Evolutionary conservation across 2,888 invertebrate species (phyloP), one percentile per base, ranked within the genome.

Genomic region (Aphrophora alni): DNA sequence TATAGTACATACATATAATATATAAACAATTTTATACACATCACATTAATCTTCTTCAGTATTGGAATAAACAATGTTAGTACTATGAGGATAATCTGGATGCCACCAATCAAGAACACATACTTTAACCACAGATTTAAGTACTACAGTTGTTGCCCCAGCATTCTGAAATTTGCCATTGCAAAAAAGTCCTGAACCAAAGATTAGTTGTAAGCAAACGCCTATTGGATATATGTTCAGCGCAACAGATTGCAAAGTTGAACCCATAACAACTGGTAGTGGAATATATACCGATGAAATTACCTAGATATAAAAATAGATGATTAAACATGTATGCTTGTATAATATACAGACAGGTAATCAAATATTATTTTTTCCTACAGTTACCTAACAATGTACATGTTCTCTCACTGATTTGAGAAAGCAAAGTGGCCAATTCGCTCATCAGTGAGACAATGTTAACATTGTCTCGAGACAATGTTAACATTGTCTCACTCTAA

Each of bases 71-170:
- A 59, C 7, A n/a, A 38, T 70, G 14, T 76, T 17, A 28, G 72
- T 68, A 77, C 79, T 80, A 84, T 89, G 88, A 8, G 90, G 90
- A 87, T 91, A 91, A 74, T 86, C 86, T 10, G 91, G 92, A 87
- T 93, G 91, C 94, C 94, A 93, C 93, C 93, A 94, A 84, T 93
- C 92, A 73, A 92, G 85, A 1, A 93, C 90, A 84, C 89, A 89
- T 24, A 89, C 89, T 85, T 89, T 90, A 71, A 89, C 87, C 44
- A 92, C 91, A 26, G 89, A 89, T 81, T 90, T 89, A 79, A 92
- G 88, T 59, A 90, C 87, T 12, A 91, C 87, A 12, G 70, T 33
- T 12, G 59, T 78, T 12, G 81, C 70, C 27, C 78, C 78, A 17
- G 75, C 33, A 24, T 89, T 80, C 26, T 81, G 86, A 26, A 87